Evolutionary conservation across 2,888 invertebrate species (phyloP), one percentile per base, ranked within the genome.

Genomic region (Hyalella azteca): DNA sequence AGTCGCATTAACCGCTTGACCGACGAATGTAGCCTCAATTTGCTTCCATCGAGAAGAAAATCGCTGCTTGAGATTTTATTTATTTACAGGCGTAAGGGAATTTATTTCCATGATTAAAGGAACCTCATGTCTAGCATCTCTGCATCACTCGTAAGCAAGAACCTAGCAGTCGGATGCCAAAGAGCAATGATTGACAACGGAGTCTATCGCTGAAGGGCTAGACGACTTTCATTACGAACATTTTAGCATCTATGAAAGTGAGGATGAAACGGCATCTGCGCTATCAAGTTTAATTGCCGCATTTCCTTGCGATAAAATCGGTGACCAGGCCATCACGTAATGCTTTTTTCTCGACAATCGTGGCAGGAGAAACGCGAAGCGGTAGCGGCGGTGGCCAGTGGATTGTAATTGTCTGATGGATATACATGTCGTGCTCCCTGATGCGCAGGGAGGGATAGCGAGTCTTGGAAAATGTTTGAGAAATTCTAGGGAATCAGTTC

Each of bases 301-400:
- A 60, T 36, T 60, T 60, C 5, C 54, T 11, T 7, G 26, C 32
- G 32, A 60, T 36, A 60, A 60, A 60, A 60, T 60, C 60, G 36
- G 60, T 60, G 60, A 60, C 60, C 60, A 15, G 60, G 59, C 32
- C 59, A 59, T 59, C 59, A 59, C 59, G 59, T 59, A 59, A 59
- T 59, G 11, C 59, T 59, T 59, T 59, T 59, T 59, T 59, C 29
- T 59, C 29, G 26, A 59, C 59, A 59, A 29, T 59, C 59, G 59
- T 59, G 59, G 59, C 50, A 22, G 5, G 9, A 22, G 26, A 54
- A 22, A 59, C 26, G n/a, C n/a, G n/a, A 15, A 26, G 59, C 59
- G 26, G 59, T 59, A 22, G 59, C 59, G 13, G 59, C 59, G 15
- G 59, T 22, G 59, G 32, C 29, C 3, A 4, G 59, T 59, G 59